These are phyloP conservation scores for Willisornis vidua DNA, from an alignment of 2,113 vertebrate genomes.

Conservation along the genomic window DNA sequence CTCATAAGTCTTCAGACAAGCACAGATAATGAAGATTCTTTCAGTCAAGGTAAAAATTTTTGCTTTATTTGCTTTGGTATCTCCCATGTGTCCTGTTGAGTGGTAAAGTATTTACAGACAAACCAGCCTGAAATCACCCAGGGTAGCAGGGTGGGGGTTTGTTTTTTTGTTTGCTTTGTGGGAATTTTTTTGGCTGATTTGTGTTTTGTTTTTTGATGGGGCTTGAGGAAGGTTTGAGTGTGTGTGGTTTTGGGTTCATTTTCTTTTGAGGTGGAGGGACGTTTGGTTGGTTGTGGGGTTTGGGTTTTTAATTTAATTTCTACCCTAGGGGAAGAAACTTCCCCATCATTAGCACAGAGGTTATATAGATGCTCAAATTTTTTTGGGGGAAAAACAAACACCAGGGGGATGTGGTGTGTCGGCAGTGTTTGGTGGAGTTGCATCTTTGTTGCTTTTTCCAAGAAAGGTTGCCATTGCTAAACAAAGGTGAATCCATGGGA, in stretches of 20 bases:
- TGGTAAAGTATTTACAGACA: background rate
- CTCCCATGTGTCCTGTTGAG: background rate
- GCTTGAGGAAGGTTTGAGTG: background rate
- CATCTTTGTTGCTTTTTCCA: background rate
- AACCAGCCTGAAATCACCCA: background rate
- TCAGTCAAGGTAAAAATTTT: slow-evolving; percentile 71
- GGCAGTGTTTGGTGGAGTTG: background rate
- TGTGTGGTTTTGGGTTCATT: background rate
- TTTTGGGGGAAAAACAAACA: background rate
- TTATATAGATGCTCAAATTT: background rate
- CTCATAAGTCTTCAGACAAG: slow-evolving; percentile 94
- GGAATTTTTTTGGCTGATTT: background rate
- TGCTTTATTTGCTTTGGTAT: background rate
- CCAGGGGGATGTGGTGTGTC: fast-evolving
- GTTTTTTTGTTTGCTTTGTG: background rate
- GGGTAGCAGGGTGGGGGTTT: background rate
- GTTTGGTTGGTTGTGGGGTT: no score
- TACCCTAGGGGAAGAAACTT: background rate
- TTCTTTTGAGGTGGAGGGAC: background rate
- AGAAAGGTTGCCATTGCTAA: background rate
- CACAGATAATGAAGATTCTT: slow-evolving; percentile 87
- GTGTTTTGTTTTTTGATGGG: fast-evolving
- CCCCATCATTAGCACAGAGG: background rate
- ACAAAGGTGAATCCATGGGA: background rate
- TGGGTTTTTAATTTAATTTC: background rate